These are phyloP conservation scores for Macrosteles quadrilineatus DNA, from an alignment of 1,140 invertebrate species.

Conservation along the genomic window DNA sequence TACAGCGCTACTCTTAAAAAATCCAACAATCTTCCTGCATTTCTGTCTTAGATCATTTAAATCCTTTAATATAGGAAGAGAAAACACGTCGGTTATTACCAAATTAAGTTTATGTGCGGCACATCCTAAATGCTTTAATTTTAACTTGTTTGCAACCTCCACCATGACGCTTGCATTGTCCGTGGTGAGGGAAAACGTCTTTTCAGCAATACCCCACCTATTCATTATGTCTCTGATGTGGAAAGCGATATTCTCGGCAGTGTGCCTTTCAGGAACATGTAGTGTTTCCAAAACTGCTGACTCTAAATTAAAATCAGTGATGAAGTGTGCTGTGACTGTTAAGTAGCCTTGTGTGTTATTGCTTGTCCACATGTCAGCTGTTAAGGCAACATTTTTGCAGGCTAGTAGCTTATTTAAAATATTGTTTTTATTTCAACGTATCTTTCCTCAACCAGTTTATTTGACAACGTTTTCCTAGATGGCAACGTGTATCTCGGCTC, in stretches of 20 bases:
- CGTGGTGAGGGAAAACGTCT: neutral
- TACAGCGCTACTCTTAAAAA: slow-evolving; percentile 24
- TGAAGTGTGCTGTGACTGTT: neutral
- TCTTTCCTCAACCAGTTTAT: neutral
- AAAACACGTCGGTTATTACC: slow-evolving; percentile 7
- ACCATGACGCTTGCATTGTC: slow-evolving; percentile 21
- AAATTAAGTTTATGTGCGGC: slow-evolving; percentile 22
- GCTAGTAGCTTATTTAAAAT: neutral
- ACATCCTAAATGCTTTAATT: slow-evolving; percentile 8
- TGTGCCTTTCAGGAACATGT: neutral
- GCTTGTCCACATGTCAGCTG: slow-evolving; percentile 1
- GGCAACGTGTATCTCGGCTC: neutral
- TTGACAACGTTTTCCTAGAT: neutral
- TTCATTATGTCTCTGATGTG: neutral
- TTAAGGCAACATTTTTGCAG: neutral
- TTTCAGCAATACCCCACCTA: slow-evolving; percentile 10
- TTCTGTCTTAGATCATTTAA: neutral
- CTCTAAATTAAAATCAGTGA: neutral
- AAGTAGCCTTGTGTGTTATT: neutral
- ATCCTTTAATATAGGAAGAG: neutral
- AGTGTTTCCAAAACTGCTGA: neutral
- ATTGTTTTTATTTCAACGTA: neutral
- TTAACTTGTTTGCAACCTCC: neutral
- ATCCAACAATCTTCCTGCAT: slow-evolving; percentile 3
- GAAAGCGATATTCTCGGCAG: neutral